phyloP scores from a whole-genome alignment of 23 tunicate genomes.

The Halocynthia roretzi region DNA sequence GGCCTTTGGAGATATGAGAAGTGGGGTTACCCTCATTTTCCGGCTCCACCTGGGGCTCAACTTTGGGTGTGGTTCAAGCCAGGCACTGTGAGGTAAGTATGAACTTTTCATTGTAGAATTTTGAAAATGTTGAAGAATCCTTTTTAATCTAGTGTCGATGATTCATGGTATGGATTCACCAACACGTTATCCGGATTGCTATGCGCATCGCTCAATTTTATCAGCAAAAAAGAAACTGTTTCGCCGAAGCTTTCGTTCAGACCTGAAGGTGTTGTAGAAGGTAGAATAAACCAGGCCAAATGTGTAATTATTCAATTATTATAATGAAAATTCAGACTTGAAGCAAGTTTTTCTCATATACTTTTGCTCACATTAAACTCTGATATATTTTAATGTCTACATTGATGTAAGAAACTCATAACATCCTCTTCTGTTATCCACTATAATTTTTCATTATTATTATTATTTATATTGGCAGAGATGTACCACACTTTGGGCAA shows the following conservation, averaged over 20 bases:
- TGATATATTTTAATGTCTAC: no score
- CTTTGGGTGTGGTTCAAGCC: conserved; percentile 87
- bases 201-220: conserved; percentile 57
- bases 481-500: no score
- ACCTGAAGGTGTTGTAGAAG: conserved; percentile 39
- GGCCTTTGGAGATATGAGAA: conserved; percentile 77
- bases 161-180: conserved; percentile 69
- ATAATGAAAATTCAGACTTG: no score
- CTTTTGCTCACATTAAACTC: no score
- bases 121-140: neutral
- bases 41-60: conserved; percentile 85
- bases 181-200: conserved; percentile 71
- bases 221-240: conserved; percentile 53
- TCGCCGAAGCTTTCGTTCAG: conserved; percentile 45
- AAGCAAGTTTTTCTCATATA: no score
- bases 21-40: conserved; percentile 59
- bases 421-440: no score
- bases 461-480: no score
- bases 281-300: neutral
- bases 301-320: no score
- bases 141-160: conserved; percentile 38
- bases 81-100: conserved; percentile 15
- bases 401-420: no score
- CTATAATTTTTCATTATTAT: no score
- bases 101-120: neutral